A percentile compares a stretch with the other conserved stretches of the same genome.
Evolutionary conservation across 2,113 vertebrate genomes (phyloP).

Genomic region (Amblyornis subalaris): DNA sequence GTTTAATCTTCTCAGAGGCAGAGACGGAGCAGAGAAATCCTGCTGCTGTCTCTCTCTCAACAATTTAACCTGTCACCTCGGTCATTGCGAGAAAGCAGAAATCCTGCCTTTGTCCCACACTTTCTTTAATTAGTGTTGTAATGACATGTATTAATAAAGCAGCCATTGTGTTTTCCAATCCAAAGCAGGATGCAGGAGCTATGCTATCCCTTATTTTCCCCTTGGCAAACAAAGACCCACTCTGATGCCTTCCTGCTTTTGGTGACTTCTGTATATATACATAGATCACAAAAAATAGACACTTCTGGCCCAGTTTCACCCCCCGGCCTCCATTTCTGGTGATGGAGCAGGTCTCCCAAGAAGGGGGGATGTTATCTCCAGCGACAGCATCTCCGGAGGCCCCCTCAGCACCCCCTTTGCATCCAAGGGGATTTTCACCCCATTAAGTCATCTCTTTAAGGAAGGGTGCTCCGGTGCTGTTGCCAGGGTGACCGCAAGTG

Average conservation of each 20-base stretch:
- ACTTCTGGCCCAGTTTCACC: background rate
- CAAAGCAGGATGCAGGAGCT: background rate
- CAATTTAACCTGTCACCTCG: background rate
- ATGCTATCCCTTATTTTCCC: background rate
- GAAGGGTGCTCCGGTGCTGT: background rate
- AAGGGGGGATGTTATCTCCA: accelerated
- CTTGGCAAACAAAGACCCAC: background rate
- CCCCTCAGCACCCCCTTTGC: background rate
- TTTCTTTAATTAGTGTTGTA: background rate
- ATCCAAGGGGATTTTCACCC: background rate
- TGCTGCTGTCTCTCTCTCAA: background rate
- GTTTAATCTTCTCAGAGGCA: background rate
- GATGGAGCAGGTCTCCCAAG: background rate
- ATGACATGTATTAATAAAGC: background rate
- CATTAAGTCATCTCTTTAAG: background rate
- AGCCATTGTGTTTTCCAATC: background rate
- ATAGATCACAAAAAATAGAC: accelerated
- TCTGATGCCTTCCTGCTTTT: background rate
- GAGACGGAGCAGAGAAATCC: background rate
- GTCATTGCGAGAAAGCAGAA: background rate
- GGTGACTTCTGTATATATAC: background rate
- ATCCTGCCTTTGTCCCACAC: background rate
- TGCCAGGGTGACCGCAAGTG: slow-evolving; percentile 29
- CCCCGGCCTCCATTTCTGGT: background rate
- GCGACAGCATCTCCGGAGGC: background rate